These are phyloP conservation scores for Megathymus violae DNA, from an alignment of 1,140 invertebrate genomes.

Conservation along the genomic window DNA sequence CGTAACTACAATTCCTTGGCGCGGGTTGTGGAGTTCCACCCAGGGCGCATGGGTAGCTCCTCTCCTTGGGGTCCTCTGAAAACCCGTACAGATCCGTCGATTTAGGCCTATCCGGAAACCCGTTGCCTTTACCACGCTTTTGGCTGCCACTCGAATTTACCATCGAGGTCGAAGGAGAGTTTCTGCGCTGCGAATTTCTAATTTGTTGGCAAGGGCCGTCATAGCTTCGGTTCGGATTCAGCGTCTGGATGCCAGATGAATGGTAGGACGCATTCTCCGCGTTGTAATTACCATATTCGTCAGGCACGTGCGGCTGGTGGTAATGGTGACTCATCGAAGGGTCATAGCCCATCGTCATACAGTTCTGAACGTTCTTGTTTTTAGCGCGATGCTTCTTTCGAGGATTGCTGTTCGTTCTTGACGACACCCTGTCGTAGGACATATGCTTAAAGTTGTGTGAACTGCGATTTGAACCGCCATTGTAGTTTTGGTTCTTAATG, in stretches of 20 bases:
- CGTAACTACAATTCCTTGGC: constrained; percentile 69
- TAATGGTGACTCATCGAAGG: constrained; percentile 75
- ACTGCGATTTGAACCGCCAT: constrained; percentile 75
- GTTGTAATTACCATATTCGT: constrained; percentile 77
- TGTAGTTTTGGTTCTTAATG: constrained; percentile 81
- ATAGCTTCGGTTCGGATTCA: constrained; percentile 79
- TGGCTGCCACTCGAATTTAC: constrained; percentile 79
- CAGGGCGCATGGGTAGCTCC: constrained; percentile 65
- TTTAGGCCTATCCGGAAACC: constrained; percentile 78
- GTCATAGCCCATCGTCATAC: constrained; percentile 82
- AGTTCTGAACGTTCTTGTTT: constrained; percentile 80
- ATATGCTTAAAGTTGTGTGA: constrained; percentile 83
- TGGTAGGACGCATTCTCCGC: constrained; percentile 81
- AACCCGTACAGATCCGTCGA: constrained; percentile 84
- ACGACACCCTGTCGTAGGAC: constrained; percentile 80
- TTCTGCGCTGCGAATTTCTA: constrained; percentile 73
- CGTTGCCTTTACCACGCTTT: constrained; percentile 73
- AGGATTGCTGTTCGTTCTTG: constrained; percentile 81
- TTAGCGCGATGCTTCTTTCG: constrained; percentile 79
- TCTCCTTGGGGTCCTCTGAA: constrained; percentile 83
- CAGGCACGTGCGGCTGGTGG: constrained; percentile 78
- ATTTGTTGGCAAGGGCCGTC: constrained; percentile 62
- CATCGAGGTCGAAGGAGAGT: constrained; percentile 76
- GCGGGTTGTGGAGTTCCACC: constrained; percentile 61
- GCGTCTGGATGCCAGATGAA: constrained; percentile 78